These are phyloP conservation scores for Crocidura indochinensis DNA, from an alignment of 2,797 vertebrate genomes.

Conservation along the genomic window DNA sequence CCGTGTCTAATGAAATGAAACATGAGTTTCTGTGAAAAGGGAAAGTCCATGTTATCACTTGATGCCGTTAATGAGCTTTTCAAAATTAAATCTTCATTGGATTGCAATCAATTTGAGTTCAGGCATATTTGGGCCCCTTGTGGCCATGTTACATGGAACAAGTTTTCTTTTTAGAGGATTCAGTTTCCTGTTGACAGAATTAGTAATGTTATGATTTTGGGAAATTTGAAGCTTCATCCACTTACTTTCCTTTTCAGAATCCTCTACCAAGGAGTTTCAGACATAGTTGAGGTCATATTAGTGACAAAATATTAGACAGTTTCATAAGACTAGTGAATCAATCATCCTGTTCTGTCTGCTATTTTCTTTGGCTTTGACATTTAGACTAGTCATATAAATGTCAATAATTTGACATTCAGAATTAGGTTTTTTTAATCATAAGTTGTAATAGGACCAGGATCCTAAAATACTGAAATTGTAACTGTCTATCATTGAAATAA, in stretches of 20 bases:
- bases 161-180: conserved; percentile 65
- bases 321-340: conserved; percentile 23
- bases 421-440: not conserved
- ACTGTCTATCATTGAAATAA: not conserved
- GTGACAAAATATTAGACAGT: conserved; percentile 38
- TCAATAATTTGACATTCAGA: too few species aligned
- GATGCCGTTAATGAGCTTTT: conserved; percentile 84
- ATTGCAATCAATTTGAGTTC: conserved; percentile 79
- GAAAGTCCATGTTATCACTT: conserved; percentile 78
- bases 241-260: conserved; percentile 77
- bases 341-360: not conserved
- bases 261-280: conserved; percentile 78
- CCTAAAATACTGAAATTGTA: not conserved
- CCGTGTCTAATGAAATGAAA: conserved; percentile 84
- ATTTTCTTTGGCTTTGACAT: not conserved
- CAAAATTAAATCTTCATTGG: conserved; percentile 85
- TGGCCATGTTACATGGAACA: conserved; percentile 65
- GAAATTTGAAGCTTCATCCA: conserved; percentile 48
- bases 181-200: conserved; percentile 68
- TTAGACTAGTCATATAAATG: not conserved
- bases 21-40: conserved; percentile 73
- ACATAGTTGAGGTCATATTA: conserved; percentile 75
- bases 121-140: conserved; percentile 76
- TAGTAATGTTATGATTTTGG: not conserved
- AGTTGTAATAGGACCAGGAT: not conserved